Conservation (phyloP, 2,797 vertebrate species). For the Catostomus latipinnis region DNA sequence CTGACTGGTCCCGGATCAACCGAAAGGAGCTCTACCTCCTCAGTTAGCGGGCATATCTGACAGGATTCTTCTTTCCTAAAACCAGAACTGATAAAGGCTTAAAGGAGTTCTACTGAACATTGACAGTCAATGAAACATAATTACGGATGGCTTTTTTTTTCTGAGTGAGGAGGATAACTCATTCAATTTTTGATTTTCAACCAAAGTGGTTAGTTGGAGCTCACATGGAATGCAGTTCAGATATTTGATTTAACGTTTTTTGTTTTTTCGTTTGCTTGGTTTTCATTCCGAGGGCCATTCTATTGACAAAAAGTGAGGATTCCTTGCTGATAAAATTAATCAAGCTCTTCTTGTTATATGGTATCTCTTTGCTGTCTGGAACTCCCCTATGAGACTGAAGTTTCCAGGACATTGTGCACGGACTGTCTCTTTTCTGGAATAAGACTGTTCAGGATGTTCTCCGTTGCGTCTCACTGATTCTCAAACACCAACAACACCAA, state of each 20-base stretch:
- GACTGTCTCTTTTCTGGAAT: conserved; percentile 21
- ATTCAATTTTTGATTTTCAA: background rate
- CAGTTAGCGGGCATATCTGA: conserved; percentile 44
- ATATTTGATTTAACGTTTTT: background rate
- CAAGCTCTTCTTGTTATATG: conserved; percentile 3
- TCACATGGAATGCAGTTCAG: background rate
- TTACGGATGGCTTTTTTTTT: conserved; percentile 21
- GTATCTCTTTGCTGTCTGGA: conserved; percentile 2
- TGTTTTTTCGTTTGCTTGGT: background rate
- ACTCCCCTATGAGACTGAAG: background rate
- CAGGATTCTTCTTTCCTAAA: conserved; percentile 36
- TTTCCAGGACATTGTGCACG: background rate
- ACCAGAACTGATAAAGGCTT: conserved; percentile 26
- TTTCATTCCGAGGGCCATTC: background rate
- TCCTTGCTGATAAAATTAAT: conserved; percentile 24
- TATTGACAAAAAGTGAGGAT: background rate
- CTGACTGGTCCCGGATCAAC: conserved; percentile 32
- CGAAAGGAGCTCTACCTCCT: conserved; percentile 39
- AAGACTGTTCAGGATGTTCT: background rate
- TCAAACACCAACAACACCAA: background rate
- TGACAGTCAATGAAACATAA: conserved; percentile 28
- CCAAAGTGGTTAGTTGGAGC: conserved; percentile 11
- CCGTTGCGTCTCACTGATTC: background rate
- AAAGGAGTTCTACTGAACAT: background rate
- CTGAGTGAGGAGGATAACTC: background rate